A percentile compares a stretch with the other conserved stretches of the same genome.
These are phyloP conservation scores for Penaeus japonicus DNA, from an alignment of 1,140 invertebrate species.

Conservation along the genomic window DNA sequence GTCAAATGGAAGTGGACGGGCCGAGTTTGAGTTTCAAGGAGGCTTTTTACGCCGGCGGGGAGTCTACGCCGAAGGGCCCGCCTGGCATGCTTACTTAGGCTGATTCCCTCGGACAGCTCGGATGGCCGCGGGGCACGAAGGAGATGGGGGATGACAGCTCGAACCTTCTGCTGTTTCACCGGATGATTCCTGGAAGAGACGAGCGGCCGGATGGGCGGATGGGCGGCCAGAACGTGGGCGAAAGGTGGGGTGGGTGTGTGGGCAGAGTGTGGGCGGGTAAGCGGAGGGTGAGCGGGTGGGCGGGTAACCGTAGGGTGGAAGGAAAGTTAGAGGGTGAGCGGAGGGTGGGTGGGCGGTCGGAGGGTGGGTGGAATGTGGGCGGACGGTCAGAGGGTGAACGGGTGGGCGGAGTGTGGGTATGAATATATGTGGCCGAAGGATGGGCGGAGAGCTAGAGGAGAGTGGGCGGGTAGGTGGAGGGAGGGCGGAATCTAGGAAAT, in stretches of 20 bases:
- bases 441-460: not conserved
- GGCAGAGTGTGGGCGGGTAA: not conserved
- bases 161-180: not conserved
- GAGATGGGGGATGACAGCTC: too few species aligned
- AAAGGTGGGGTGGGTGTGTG: not conserved
- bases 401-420: not conserved
- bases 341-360: too few species aligned
- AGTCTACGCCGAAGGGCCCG: not conserved
- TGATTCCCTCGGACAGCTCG: conserved; percentile 21
- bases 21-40: conserved; percentile 51
- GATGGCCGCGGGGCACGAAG: too few species aligned
- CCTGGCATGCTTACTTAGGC: conserved; percentile 27
- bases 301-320: not conserved
- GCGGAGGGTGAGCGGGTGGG: not conserved
- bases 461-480: not conserved
- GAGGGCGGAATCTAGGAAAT: too few species aligned
- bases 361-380: not conserved
- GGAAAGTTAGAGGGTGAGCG: not conserved
- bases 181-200: not conserved
- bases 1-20: conserved; percentile 38
- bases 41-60: conserved; percentile 34
- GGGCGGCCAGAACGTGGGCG: not conserved
- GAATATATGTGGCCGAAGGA: too few species aligned
- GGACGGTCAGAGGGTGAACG: not conserved
- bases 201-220: not conserved